These are phyloP conservation scores for Stenolophus ochropezus DNA, from an alignment of 2,888 invertebrate genomes.

Conservation along the genomic window DNA sequence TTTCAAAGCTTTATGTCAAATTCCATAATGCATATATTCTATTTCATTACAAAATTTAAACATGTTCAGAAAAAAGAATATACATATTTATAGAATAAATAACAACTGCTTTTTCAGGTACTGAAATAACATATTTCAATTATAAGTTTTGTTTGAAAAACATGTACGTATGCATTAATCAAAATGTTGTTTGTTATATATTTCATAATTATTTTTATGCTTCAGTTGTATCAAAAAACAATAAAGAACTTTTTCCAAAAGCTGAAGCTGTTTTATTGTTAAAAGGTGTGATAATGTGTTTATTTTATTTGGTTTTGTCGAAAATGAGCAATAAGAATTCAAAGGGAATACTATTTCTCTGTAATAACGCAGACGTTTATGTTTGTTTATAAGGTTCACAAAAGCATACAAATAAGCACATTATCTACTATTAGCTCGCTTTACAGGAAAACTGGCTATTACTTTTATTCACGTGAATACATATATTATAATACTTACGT, in stretches of 20 bases:
- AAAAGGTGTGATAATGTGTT: not conserved
- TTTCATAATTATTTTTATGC: too few species aligned
- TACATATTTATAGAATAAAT: too few species aligned
- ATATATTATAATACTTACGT: not conserved
- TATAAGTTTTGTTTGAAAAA: too few species aligned
- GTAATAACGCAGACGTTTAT: not conserved
- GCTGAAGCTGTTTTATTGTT: not conserved
- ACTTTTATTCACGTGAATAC: not conserved
- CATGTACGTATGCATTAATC: too few species aligned
- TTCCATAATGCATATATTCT: too few species aligned
- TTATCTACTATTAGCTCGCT: not conserved
- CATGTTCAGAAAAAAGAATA: too few species aligned
- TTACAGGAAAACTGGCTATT: not conserved
- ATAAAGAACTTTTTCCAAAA: not conserved
- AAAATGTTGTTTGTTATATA: too few species aligned
- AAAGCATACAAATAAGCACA: not conserved
- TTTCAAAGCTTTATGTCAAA: too few species aligned
- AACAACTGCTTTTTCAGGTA: too few species aligned
- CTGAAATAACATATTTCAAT: too few species aligned
- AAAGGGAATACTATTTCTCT: not conserved
- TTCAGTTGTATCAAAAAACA: not conserved
- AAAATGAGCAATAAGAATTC: not conserved
- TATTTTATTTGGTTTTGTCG: not conserved
- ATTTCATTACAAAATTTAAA: too few species aligned
- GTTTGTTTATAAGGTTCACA: not conserved